A percentile compares a stretch with the other conserved stretches of the same genome.
These are phyloP conservation scores for Lepidonotus clava DNA, from an alignment of 2,888 invertebrate genomes.

Conservation along the genomic window DNA sequence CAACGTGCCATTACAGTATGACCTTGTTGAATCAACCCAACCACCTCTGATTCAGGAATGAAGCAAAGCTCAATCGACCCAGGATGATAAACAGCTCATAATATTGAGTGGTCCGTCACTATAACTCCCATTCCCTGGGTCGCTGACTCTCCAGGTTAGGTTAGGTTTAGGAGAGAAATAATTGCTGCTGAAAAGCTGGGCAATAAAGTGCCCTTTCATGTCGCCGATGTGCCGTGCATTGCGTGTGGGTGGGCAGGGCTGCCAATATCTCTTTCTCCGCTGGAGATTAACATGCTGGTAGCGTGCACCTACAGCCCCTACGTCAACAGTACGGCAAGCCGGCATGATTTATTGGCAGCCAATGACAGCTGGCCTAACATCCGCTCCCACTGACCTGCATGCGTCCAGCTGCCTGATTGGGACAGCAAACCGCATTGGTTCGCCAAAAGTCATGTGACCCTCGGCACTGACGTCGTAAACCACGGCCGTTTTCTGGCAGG, in stretches of 20 bases:
- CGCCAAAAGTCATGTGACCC: neutral
- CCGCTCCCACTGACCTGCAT: conserved; percentile 12
- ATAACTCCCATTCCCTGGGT: neutral
- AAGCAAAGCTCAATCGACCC: too few relatives aligned
- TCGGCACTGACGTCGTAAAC: conserved; percentile 20
- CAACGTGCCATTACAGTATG: neutral
- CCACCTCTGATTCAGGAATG: too few relatives aligned
- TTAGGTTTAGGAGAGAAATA: neutral
- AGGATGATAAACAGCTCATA: neutral
- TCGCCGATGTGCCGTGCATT: neutral
- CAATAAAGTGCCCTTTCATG: neutral
- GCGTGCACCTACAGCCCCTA: neutral
- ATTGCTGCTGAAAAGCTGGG: neutral
- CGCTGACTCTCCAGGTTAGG: too few relatives aligned
- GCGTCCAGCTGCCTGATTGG: conserved; percentile 44
- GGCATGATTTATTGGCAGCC: conserved; percentile 14
- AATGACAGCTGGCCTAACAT: conserved; percentile 6
- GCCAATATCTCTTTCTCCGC: neutral
- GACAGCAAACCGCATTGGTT: conserved; percentile 17
- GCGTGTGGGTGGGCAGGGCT: neutral
- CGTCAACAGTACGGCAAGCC: neutral
- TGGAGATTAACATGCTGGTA: conserved; percentile 6
- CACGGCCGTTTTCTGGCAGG: conserved; percentile 22
- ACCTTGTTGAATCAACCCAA: too few relatives aligned
- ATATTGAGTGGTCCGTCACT: too few relatives aligned